Evolutionary conservation across 1,140 invertebrate species (phyloP), one percentile per base, ranked within the genome.

Genomic region (Anoplophora glabripennis): DNA sequence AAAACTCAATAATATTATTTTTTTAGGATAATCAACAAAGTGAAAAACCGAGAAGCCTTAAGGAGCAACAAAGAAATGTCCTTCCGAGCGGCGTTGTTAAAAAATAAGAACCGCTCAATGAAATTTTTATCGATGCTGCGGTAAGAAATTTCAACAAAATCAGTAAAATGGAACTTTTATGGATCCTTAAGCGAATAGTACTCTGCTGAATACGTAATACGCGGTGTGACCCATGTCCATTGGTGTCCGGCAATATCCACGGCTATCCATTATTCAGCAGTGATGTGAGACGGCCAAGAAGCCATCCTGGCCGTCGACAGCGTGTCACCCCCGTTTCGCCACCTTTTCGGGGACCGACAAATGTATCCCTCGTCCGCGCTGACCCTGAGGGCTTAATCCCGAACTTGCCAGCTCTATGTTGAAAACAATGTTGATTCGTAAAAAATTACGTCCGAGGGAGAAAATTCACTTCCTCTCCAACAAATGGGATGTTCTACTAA

Each of bases 341-440:
- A 33, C 34, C 49, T 36, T n/a, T 35, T 10, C 11, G 17, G 57
- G 57, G 40, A 40, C 49, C 28, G 40, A 59, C 57, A 59, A 59
- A 59, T 59, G 57, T 59, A 59, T 59, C 48, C 57, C 57, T 53
- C 49, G 57, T 59, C 57, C 49, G 34, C 21, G 49, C 17, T 59
- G 57, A 59, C 57, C 57, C 57, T 36, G 44, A 59, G 57, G 57
- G 57, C 57, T 59, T 59, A 59, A 44, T 42, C 49, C 49, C 38
- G 57, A 51, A 59, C 57, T 59, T 53, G 57, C 49, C 56, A 41
- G 28, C 56, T 47, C 47, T 21, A 36, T 52, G 49, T 52, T 52
- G 49, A 52, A 52, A 52, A 52, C 49, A 52, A 52, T 52, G 49
- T 35, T 52, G 49, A 52, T 52, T 52, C 49, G 49, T 52, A 41